These are phyloP conservation scores for Sminthurides aquaticus DNA, from an alignment of 2,888 invertebrate genomes.

Conservation along the genomic window DNA sequence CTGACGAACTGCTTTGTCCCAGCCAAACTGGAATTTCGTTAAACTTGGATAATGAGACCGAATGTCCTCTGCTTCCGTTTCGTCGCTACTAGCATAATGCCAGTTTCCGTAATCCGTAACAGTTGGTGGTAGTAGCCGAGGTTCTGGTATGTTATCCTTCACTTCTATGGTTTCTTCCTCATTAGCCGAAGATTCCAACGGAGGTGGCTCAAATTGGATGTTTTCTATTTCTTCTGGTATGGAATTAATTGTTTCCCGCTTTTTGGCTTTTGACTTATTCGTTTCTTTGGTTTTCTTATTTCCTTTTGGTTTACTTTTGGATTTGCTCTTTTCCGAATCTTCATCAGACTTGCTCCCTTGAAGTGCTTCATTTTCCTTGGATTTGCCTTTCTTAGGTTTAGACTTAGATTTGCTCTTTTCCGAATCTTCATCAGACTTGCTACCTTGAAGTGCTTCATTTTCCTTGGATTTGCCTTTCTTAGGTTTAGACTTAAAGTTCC, in stretches of 20 bases:
- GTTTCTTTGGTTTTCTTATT: slow-evolving; percentile 11
- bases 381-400: slow-evolving; percentile 10
- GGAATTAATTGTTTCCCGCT: not conserved
- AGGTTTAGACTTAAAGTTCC: not conserved
- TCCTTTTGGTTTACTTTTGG: slow-evolving; percentile 5
- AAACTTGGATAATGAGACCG: not conserved
- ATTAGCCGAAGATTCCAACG: not conserved
- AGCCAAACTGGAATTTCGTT: slow-evolving; percentile 4
- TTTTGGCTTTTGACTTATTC: slow-evolving; percentile 7
- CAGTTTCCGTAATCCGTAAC: too few species aligned
- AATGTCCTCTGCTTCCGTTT: slow-evolving; percentile 25
- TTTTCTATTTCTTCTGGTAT: not conserved
- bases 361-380: too few species aligned
- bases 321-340: not conserved
- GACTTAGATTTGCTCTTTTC: not conserved
- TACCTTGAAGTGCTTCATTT: too few species aligned
- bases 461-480: slow-evolving; percentile 12
- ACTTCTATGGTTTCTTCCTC: slow-evolving; percentile 9
- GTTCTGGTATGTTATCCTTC: slow-evolving; percentile 6
- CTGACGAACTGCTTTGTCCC: slow-evolving; percentile 28
- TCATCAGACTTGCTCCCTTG: too few species aligned
- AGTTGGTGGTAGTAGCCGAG: not conserved
- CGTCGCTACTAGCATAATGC: slow-evolving; percentile 36
- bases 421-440: not conserved
- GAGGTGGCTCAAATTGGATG: too few species aligned